These are phyloP conservation scores for Microtus pennsylvanicus DNA, from an alignment of 2,113 vertebrate genomes.

Conservation along the genomic window DNA sequence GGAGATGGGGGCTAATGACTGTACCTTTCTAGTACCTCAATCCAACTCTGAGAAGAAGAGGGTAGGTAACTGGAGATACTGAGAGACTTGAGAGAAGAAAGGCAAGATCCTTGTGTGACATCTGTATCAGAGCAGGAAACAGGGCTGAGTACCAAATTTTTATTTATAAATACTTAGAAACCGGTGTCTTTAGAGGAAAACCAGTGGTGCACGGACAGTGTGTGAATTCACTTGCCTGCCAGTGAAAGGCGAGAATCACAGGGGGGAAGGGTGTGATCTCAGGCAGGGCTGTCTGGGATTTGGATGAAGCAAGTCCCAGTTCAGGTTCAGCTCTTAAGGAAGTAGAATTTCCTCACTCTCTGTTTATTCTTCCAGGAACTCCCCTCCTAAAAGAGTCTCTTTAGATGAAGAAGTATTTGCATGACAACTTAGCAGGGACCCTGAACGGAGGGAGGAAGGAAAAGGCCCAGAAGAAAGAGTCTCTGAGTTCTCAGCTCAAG, in stretches of 20 bases:
- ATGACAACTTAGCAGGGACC: not conserved
- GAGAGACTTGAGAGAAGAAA: not conserved
- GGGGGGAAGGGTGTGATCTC: not conserved
- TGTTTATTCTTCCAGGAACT: not conserved
- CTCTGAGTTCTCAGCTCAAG: not conserved
- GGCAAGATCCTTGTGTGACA: not conserved
- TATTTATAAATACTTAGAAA: constrained; percentile 1
- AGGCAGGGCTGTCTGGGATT: not conserved
- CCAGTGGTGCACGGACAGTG: not conserved
- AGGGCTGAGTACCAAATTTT: not conserved
- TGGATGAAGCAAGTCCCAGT: constrained; percentile 12
- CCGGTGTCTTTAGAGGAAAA: not conserved
- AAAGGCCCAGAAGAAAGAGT: not conserved
- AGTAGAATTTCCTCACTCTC: not conserved
- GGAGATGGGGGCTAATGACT: not conserved
- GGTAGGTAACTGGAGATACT: not conserved
- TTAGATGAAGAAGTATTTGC: constrained; percentile 28
- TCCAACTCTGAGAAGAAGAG: not conserved
- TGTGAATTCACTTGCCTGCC: not conserved
- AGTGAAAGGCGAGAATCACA: not conserved
- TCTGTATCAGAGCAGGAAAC: not conserved
- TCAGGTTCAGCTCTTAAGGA: constrained; percentile 32
- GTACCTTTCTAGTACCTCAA: not conserved
- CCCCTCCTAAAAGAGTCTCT: not conserved
- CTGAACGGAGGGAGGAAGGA: not conserved